Base-by-base conservation (phyloP, 2,113 vertebrate species). In the Phalacrocorax brasilianus region DNA sequence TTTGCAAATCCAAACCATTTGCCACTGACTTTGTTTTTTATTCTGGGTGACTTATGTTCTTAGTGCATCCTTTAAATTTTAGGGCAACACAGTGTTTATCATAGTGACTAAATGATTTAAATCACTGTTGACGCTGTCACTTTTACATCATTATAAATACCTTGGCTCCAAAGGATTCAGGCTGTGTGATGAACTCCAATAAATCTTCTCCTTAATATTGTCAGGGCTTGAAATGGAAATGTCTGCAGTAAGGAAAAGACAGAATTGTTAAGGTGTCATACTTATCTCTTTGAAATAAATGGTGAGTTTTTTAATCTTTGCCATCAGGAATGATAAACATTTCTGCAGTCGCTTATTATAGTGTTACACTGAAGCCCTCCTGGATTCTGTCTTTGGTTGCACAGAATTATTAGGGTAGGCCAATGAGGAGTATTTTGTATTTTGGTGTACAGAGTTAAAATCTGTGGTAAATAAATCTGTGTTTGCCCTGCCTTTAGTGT, bases 241-340 rank as follows among this genome's bases (percentile, higher is more conserved):
- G 76, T 75, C 85, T 95, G 66, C 66, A 78, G 85, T 62, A 95
- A 95, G 79, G 76, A 89, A 91, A 91, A 95, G 93, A 91, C 70
- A 67, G 79, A 94, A 92, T 93, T 91, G 91, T 93, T 93, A 70
- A 92, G n/a, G 65, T 87, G 86, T 95, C 89, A 32, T 90, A 89
- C 67, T 93, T 94, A 80, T 18, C 86, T 92, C n/a, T 95, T 52
- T 53, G 62, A 93, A 96, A 95, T 87, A 95, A 96, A 96, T 87
- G 44, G 80, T 78, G 80, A 89, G 35, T 45, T 94, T 96, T 88
- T 93, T 94, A 95, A 95, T 97, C 93, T 93, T 95, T 91, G 35
- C 81, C 66, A 95, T 91, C 87, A 79, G 58, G 62, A 91, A 75
- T 94, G 87, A 96, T 79, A 89, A 95, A 95, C 0, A 5, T 75